Evolutionary conservation across 2,797 vertebrate genomes (phyloP).

Genomic region (Allobates femoralis): DNA sequence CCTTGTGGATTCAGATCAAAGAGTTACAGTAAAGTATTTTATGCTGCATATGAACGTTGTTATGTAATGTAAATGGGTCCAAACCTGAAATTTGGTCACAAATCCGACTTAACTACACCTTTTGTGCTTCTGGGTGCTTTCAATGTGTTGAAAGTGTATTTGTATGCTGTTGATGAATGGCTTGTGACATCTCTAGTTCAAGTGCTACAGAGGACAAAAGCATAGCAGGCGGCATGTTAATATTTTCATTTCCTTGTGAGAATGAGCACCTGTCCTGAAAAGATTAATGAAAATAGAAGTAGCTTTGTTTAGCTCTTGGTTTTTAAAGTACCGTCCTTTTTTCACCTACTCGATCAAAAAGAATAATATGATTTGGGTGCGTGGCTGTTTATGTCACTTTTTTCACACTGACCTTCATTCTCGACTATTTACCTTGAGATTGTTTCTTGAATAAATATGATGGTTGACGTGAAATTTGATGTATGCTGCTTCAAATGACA

Average conservation of each 20-base stretch:
- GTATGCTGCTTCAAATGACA: conserved; percentile 33
- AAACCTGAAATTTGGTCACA: neutral
- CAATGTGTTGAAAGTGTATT: neutral
- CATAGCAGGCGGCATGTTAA: conserved; percentile 51
- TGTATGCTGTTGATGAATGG: conserved; percentile 22
- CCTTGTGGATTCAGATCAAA: too few species aligned
- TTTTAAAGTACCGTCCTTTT: conserved; percentile 32
- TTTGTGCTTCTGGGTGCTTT: neutral
- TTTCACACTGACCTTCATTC: conserved; percentile 51
- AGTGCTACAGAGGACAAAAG: conserved; percentile 51
- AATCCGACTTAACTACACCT: neutral
- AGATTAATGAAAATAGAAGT: conserved; percentile 53
- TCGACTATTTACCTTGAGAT: conserved; percentile 51
- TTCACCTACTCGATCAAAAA: conserved; percentile 56
- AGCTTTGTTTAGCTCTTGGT: conserved; percentile 36
- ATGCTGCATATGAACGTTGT: too few species aligned
- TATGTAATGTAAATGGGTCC: neutral
- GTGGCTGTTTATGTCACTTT: conserved; percentile 41
- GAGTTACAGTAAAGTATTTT: too few species aligned
- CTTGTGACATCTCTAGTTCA: conserved; percentile 35
- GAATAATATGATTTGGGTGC: conserved; percentile 44
- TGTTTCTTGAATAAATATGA: conserved; percentile 56
- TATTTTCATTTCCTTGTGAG: conserved; percentile 53
- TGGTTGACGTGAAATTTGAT: conserved; percentile 21
- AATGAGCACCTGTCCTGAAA: conserved; percentile 45